Base-by-base conservation (phyloP, 1,140 invertebrate genomes). In the Homarus americanus region DNA sequence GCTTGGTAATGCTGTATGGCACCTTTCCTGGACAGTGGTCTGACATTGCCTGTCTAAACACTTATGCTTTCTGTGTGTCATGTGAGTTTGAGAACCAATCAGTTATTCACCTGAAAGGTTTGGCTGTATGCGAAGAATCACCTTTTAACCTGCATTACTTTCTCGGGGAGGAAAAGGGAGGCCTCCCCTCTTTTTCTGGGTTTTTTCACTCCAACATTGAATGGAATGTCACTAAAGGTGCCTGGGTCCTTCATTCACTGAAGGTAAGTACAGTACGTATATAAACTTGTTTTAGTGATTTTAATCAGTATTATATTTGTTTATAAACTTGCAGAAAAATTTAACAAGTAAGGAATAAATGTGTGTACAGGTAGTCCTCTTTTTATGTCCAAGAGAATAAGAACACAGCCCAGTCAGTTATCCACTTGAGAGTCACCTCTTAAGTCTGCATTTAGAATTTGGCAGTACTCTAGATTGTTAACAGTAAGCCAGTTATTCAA, bases 1-100 rank as follows among this genome's bases (percentile, higher is more conserved):
- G 85, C 49, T 24, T 87, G 34, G 85, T 87, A 5, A 87, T 87
- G 85, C 49, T 80, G 15, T 58, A 28, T 66, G 85, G 85, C 7
- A 17, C n/a, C 15, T 79, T 79, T 38, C 75, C 73, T 12, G 49
- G 41, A 20, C 20, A 28, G 32, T 87, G 85, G 85, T 87, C 85
- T 2, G 85, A 87, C 32, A 87, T 87, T 32, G 85, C 85, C 58
- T 87, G 85, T 38, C 75, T 87, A 20, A 75, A 87, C 49, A 38
- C 85, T 17, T 87, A 87, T 63, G 44, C 41, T 10, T 87, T 87
- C 38, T 87, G 85, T 63, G 75, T 66, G 15, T 49, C 75, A 1
- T 87, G 85, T 36, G 85, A 87, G 40, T 78, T 87, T 32, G 38
- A 38, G 34, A 7, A 66, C 17, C 34, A 79, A 28, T 38, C 75